Conservation (phyloP, 1,140 invertebrate species). For the Drosophila auraria region DNA sequence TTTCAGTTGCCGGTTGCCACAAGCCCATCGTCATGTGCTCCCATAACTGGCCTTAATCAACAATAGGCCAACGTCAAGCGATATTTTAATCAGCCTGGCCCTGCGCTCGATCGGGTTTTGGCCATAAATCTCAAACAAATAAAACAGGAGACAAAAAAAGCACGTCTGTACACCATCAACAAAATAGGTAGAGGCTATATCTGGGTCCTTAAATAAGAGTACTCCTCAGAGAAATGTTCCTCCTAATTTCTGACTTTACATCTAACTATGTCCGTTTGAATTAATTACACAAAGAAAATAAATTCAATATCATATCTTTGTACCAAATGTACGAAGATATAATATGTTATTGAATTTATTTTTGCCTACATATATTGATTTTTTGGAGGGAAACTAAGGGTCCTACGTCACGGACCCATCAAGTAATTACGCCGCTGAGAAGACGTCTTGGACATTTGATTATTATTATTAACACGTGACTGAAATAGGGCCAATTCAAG, state of each 20-base stretch:
- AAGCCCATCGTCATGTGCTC: conserved; percentile 31
- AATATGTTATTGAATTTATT: background rate
- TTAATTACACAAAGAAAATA: background rate
- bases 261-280: background rate
- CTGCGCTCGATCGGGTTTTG: conserved; percentile 22
- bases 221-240: background rate
- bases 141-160: conserved; percentile 6
- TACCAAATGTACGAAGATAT: background rate
- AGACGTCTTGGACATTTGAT: conserved; percentile 61
- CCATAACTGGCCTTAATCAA: conserved; percentile 51
- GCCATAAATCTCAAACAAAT: conserved; percentile 51
- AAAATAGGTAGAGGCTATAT: background rate
- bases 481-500: conserved; percentile 74
- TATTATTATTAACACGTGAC: conserved; percentile 83
- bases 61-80: conserved; percentile 64
- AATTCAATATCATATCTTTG: too few species aligned
- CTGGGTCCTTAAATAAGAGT: background rate
- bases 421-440: conserved; percentile 31
- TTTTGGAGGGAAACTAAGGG: background rate
- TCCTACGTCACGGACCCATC: conserved; percentile 46
- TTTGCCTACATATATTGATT: background rate
- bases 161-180: background rate
- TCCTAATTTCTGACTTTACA: background rate
- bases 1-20: conserved; percentile 33
- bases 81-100: conserved; percentile 54